Base-by-base conservation (phyloP, 2,113 vertebrate genomes). In the Pelvicachromis taeniatus region DNA sequence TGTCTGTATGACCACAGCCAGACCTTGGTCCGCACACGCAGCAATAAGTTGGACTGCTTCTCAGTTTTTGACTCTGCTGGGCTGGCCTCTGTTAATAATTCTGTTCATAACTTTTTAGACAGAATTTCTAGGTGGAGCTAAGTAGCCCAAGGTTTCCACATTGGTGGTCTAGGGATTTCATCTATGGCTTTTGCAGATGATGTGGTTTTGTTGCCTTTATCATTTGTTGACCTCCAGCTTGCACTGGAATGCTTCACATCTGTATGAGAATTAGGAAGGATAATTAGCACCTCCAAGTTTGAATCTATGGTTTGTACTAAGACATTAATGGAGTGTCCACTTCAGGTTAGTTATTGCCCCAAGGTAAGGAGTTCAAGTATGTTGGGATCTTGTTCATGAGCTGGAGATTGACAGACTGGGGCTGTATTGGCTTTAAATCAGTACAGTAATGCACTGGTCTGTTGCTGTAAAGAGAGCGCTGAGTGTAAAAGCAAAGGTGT, bases 361-460 rank as follows among this genome's bases (percentile, higher is more conserved):
- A 12, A 35, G 58, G 29, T 33, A n/a, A 61, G 58, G 5, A n/a
- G 58, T 61, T 61, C 31, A 35, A 61, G 31, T 35, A 61, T 61
- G 31, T 35, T 35, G 35, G 58, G 58, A 9, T 61, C 58, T 35
- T 61, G 58, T 61, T 35, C 17, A 35, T 5, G 1, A n/a, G 9
- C 31, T 1, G 1, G 31, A 63, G 59, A 63, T 35, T 63, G 59
- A 63, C 9, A 0, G 31, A 63, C 0, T 63, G 59, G 1, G 31
- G 0, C 59, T 35, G 17, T 63, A 35, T n/a, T 63, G 3, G 17
- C 31, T 12, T 35, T 38, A 10, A 63, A n/a, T 63, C 3, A 63
- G 58, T 2, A 11, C 2, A 38, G 6, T 38, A n/a, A n/a, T 63
- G 10, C 4, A n/a, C 31, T 0, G 4, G 17, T 4, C 59, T 63